Base-by-base conservation (phyloP, 2,888 invertebrate genomes). In the Drosophila macrospina region DNA sequence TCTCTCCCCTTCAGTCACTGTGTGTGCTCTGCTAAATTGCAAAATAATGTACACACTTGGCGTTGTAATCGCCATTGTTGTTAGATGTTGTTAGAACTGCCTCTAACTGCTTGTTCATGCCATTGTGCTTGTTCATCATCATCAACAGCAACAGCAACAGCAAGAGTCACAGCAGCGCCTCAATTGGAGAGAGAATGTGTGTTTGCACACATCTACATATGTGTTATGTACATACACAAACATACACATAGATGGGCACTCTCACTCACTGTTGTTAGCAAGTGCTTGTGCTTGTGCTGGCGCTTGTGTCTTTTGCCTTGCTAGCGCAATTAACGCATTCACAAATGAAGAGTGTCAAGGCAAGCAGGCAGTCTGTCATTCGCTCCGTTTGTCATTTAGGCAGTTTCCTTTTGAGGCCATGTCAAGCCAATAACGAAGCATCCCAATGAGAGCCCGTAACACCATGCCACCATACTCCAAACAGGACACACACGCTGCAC, bases 271-370 rank as follows among this genome's bases (percentile, higher is more conserved):
- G 16, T 6, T 15, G 15, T 37, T 34, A 59, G 56, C 61, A 79
- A 73, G 61, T 64, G 61, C 60, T 51, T 56, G 51, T 55, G 60
- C 41, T 54, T 62, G 61, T 65, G 52, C 41, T 54, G 60, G 61
- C 63, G 52, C 50, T 62, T 68, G 51, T 60, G 70, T 70, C 62
- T 68, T 74, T 71, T 64, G 68, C 66, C 74, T 77, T 79, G 81
- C 78, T 68, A 34, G 75, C 86, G 81, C 83, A 86, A 87, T 85
- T 87, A 85, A 85, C 85, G 85, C 81, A 85, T 87, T 83, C 83
- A 83, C 73, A 88, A 86, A 86, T 86, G 84, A 88, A 86, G 88
- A 88, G 86, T 86, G 88, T 86, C 86, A 86, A 88, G 86, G 88
- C 82, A 83, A 79, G 63, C 68, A 54, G 75, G 37, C 44, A 42